Conservation (phyloP, 2,888 invertebrate species). For the Scaeva pyrastri region DNA sequence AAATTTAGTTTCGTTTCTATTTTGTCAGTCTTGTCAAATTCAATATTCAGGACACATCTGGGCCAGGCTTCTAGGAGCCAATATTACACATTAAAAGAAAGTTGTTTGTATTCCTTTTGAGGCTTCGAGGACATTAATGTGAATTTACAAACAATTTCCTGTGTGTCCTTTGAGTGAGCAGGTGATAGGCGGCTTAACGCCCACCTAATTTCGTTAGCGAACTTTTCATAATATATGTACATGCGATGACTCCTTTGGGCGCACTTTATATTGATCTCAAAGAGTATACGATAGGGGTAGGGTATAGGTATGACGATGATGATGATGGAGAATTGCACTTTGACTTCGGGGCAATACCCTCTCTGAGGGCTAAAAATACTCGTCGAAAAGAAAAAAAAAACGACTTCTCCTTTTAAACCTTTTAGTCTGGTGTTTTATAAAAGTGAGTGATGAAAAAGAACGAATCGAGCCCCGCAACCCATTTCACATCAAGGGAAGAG, state of each 20-base stretch:
- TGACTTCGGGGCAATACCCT: slow-evolving; percentile 50
- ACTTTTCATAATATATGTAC: background rate
- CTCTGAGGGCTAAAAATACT: background rate
- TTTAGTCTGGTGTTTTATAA: slow-evolving; percentile 32
- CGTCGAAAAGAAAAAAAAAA: no score
- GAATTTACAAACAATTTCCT: slow-evolving; percentile 3
- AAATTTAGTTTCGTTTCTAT: no score
- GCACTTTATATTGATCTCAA: background rate
- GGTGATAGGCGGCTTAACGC: background rate
- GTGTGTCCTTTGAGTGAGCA: slow-evolving; percentile 32
- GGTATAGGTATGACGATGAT: background rate
- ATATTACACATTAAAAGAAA: slow-evolving; percentile 20
- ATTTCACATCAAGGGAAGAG: background rate
- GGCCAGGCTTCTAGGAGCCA: no score
- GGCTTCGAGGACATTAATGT: slow-evolving; percentile 30
- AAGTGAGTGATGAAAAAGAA: slow-evolving; percentile 3
- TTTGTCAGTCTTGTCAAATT: no score
- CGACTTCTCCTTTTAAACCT: slow-evolving; percentile 35
- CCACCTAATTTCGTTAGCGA: slow-evolving; percentile 46
- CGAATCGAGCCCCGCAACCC: slow-evolving; percentile 13
- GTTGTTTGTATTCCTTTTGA: slow-evolving; percentile 56
- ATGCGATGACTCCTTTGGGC: background rate
- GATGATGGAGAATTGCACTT: slow-evolving; percentile 39
- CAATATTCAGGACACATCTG: no score
- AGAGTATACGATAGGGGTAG: background rate